Percentiles rank a stretch among this genome's conserved stretches.
Conservation (phyloP, 1,140 invertebrate species). For the Drosophila pruinosa region DNA sequence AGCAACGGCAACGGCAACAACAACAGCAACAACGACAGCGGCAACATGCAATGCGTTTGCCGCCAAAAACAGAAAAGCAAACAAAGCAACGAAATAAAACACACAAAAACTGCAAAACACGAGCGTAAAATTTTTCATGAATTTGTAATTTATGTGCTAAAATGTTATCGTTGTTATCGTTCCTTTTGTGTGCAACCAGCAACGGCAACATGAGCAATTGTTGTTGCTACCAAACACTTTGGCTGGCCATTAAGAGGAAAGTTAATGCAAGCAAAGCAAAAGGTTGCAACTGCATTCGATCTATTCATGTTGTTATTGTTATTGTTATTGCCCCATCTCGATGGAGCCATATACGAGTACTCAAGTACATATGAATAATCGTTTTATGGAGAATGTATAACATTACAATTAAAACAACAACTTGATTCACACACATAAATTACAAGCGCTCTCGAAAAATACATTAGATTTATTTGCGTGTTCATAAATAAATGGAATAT, state of each 20-base stretch:
- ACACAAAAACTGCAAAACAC: conserved; percentile 64
- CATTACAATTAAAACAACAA: conserved; percentile 26
- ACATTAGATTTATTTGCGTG: neutral
- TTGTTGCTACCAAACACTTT: conserved; percentile 38
- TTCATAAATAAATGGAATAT: conserved; percentile 5
- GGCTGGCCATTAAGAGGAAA: conserved; percentile 26
- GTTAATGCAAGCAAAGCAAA: neutral
- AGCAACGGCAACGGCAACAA: conserved; percentile 44
- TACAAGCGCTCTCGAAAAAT: conserved; percentile 1
- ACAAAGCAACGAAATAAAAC: conserved; percentile 44
- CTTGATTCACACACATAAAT: conserved; percentile 10
- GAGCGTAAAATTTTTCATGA: conserved; percentile 78
- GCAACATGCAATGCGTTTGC: conserved; percentile 76
- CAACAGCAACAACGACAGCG: conserved; percentile 3
- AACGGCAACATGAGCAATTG: conserved; percentile 17
- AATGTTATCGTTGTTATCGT: conserved; percentile 80
- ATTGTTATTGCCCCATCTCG: conserved; percentile 8
- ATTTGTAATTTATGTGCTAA: conserved; percentile 80
- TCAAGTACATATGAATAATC: conserved; percentile 34
- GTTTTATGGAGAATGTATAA: conserved; percentile 22
- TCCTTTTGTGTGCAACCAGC: conserved; percentile 55
- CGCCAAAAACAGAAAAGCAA: conserved; percentile 72
- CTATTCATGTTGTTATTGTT: neutral
- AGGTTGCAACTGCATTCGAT: conserved; percentile 19
- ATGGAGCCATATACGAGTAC: conserved; percentile 5